Percentiles rank a stretch among this genome's conserved stretches.
Evolutionary conservation across 2,113 vertebrate species (phyloP).

Genomic region (Pantherophis guttatus): DNA sequence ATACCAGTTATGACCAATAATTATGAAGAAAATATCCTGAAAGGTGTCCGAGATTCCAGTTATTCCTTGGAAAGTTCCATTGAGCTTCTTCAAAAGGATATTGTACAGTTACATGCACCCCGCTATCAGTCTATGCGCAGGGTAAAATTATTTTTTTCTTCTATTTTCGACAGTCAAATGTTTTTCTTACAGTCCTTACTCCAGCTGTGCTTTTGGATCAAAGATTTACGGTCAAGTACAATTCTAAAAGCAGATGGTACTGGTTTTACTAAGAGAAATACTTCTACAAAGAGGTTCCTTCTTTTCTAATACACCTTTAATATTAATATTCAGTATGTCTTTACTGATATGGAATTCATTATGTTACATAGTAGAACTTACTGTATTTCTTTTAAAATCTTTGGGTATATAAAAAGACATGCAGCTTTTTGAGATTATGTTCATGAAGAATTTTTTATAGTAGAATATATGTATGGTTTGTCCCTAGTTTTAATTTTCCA

Average conservation of each 20-base stretch:
- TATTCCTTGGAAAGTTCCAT: conserved; percentile 98
- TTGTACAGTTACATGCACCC: conserved; percentile 97
- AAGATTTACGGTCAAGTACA: background rate
- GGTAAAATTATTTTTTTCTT: conserved; percentile 66
- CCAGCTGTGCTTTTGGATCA: background rate
- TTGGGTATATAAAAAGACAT: background rate
- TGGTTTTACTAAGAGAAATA: background rate
- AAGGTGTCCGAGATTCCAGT: conserved; percentile 94
- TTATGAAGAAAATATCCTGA: conserved; percentile 98
- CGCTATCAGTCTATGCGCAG: conserved; percentile 99
- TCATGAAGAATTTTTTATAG: background rate
- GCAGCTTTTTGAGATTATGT: background rate
- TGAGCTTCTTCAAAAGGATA: conserved; percentile 97
- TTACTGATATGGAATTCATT: background rate
- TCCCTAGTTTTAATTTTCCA: background rate
- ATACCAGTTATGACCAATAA: conserved; percentile 99
- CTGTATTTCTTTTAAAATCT: background rate
- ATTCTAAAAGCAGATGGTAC: background rate
- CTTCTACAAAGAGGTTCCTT: background rate
- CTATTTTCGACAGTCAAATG: background rate
- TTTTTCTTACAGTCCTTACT: background rate
- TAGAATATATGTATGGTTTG: background rate
- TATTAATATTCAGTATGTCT: background rate
- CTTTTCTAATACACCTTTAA: background rate
- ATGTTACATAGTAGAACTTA: background rate